Evolutionary conservation across 1,140 invertebrate genomes (phyloP), one percentile per base, ranked within the genome.

Genomic region (Drosophila sp.): DNA sequence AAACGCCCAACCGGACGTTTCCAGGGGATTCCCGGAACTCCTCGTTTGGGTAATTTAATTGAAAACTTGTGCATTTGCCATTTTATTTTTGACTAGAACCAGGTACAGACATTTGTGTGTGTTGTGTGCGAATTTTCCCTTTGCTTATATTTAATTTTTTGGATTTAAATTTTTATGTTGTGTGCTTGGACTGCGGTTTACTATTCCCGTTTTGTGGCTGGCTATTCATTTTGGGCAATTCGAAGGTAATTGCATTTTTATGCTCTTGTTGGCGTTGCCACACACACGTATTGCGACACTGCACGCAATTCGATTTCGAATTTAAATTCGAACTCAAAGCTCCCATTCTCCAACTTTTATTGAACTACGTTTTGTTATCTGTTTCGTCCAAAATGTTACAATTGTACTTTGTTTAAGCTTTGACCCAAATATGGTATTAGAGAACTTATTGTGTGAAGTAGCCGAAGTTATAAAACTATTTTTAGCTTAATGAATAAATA

Each of bases 191-290:
- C 51, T 86, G 75, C 63, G 81, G 81, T 82, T 86, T 74, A 48
- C 74, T 51, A 50, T 87, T 82, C 62, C 63, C 70, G 50, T 67
- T 80, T 62, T 58, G 78, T 80, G 65, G 51, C 57, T 64, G 59
- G 51, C 77, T 71, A 86, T 86, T 84, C 81, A 86, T 80, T 80
- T 57, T n/a, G 11, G 43, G 32, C 56, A 41, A 40, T 74, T 57
- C 40, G 57, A 13, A 51, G 67, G 83, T 87, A 87, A 87, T 87
- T 89, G 83, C 83, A 89, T 89, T 87, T 87, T 82, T 89, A 83
- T 83, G 79, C 76, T 71, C 74, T 82, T 82, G 75, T 78, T 78
- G 40, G 51, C 58, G n/a, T 57, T 36, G 13, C 9, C 62, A 63
- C 36, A 64, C 40, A 63, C 45, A 64, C 29, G 8, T 9, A 46